Conservation (phyloP, 2,113 vertebrate species). For the Pluvianellus socialis region DNA sequence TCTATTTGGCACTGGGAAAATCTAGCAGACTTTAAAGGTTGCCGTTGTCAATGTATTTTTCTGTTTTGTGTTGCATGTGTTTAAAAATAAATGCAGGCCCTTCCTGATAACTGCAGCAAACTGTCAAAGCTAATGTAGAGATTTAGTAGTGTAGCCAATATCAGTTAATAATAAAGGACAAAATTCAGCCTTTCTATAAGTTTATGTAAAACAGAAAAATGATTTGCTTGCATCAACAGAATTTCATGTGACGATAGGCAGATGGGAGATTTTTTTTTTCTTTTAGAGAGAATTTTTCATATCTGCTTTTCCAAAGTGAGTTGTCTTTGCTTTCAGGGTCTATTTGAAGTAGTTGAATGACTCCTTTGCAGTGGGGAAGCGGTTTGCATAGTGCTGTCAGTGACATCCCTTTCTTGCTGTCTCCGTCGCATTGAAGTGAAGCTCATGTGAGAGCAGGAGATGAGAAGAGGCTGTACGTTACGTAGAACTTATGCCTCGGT, state of each 20-base stretch:
- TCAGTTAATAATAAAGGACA: background rate
- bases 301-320: background rate
- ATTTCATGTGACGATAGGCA: background rate
- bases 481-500: background rate
- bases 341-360: background rate
- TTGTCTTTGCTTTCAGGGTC: background rate
- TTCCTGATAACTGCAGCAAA: background rate
- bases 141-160: background rate
- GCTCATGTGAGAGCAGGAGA: background rate
- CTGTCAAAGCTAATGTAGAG: background rate
- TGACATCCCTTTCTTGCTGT: background rate
- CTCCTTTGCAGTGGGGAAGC: background rate
- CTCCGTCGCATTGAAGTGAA: background rate
- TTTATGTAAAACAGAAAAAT: background rate
- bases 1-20: background rate
- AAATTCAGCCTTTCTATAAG: background rate
- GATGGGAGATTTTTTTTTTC: background rate
- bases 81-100: background rate
- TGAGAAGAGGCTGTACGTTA: background rate
- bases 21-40: background rate
- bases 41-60: rapidly evolving
- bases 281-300: background rate
- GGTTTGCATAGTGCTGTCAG: background rate
- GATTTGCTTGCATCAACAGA: background rate
- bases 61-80: background rate